A percentile compares a stretch with the other conserved stretches of the same genome.
Evolutionary conservation across 1,140 invertebrate species (phyloP).

Genomic region (Bacillus rossius): DNA sequence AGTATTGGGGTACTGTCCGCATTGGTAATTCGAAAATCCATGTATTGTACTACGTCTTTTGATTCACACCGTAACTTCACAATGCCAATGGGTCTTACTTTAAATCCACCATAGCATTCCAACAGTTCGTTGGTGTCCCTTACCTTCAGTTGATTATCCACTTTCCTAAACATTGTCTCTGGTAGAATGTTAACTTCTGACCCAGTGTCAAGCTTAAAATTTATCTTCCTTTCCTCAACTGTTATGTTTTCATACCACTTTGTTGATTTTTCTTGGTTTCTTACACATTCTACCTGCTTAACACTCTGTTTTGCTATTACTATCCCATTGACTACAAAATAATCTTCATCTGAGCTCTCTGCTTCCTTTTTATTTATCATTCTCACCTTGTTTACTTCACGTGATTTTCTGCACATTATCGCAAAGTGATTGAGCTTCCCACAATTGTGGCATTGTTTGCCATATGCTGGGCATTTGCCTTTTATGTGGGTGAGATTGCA

Average conservation of each 20-base stretch:
- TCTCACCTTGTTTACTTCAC: not conserved
- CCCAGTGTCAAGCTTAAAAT: not conserved
- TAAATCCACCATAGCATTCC: constrained; percentile 19
- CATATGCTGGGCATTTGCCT: constrained; percentile 22
- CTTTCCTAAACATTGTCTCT: constrained; percentile 19
- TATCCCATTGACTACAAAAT: not conserved
- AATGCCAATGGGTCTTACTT: constrained; percentile 18
- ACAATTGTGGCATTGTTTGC: constrained; percentile 19
- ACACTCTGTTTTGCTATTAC: not conserved
- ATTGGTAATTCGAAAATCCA: constrained; percentile 13
- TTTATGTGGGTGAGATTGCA: constrained; percentile 14
- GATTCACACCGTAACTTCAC: not conserved
- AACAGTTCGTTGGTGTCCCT: constrained; percentile 19
- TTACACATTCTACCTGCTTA: not conserved
- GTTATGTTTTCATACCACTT: constrained; percentile 12
- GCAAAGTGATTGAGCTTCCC: constrained; percentile 10
- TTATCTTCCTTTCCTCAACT: constrained; percentile 3
- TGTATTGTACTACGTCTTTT: not conserved
- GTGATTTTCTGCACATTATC: constrained; percentile 5
- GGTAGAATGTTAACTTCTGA: constrained; percentile 17
- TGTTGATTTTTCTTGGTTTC: not conserved
- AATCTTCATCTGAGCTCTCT: not conserved
- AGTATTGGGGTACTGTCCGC: constrained; percentile 13
- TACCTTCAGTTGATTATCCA: constrained; percentile 15
- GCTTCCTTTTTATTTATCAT: not conserved